Evolutionary conservation across 2,797 vertebrate species (phyloP), one percentile per base, ranked within the genome.

Genomic region (Triplophysa yarkandensis): DNA sequence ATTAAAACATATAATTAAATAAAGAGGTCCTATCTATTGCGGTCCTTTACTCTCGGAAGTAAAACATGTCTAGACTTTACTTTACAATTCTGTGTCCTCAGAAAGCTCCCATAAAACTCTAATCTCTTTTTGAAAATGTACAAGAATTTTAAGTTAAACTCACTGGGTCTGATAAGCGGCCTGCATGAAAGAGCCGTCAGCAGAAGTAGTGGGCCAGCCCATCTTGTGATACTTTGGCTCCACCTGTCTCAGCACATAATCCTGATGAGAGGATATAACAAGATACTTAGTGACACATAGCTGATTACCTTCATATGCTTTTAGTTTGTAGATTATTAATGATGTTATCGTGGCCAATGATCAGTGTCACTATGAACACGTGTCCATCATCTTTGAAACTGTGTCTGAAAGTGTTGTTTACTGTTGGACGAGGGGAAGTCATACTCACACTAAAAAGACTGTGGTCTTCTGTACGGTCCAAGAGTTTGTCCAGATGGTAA

Each of bases 381-480:
- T 6, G 6, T 30, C 2, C 34, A 36, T 9, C 9, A 36, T 9
- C 2, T 2, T 2, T 11, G 9, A 44, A 6, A 43, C 3, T 43
- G 16, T 17, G 41, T 43, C 16, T 44, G 14, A 17, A n/a, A 0
- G 16, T 5, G 43, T n/a, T n/a, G n/a, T n/a, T n/a, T n/a, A n/a
- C n/a, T n/a, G n/a, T 44, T 44, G 43, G 16, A 44, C 7, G 43
- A 44, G 14, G 43, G n/a, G 16, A 44, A 44, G 16, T n/a, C 43
- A 39, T 3, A 65, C 76, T 52, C 94, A 99, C 96, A 82, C 96
- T 98, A 90, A 99, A 98, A 87, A 98, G 88, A 83, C 91, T 94
- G 93, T 98, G 97, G 85, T 92, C 95, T 61, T 98, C 95, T 3
- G 95, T 95, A 82, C 96, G 95, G 89, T 99, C 97, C 91, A 99